Evolutionary conservation across 2,113 vertebrate species (phyloP).

Genomic region (Lonchura striata): DNA sequence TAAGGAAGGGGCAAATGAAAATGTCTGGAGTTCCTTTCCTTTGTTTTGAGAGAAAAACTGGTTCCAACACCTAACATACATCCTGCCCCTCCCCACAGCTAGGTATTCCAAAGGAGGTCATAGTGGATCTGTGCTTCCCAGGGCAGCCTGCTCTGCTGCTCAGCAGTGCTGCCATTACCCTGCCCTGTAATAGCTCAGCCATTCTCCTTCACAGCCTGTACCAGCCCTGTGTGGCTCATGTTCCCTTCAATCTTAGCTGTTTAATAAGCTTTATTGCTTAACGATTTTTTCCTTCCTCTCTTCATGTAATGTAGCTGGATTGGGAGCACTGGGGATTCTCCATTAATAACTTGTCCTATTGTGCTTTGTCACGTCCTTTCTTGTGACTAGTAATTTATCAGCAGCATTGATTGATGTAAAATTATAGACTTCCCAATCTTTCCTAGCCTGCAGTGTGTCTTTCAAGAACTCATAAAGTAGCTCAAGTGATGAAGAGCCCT

Average conservation of each 20-base stretch:
- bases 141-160: not conserved
- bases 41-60: not conserved
- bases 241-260: not conserved
- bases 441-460: constrained; percentile 22
- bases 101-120: not conserved
- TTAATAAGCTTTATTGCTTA: constrained; percentile 51
- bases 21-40: not conserved
- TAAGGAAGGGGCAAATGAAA: not conserved
- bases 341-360: constrained; percentile 20
- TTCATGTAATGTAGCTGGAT: not conserved
- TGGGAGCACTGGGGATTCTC: not conserved
- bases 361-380: constrained; percentile 23
- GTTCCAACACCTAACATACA: not conserved
- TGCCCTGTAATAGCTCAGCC: not conserved
- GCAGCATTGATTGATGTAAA: constrained; percentile 35
- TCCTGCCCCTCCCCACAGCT: not conserved
- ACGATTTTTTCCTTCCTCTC: not conserved
- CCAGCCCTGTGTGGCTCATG: not conserved
- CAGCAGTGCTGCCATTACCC: not conserved
- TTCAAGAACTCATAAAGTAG: constrained; percentile 44
- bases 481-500: constrained; percentile 18
- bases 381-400: constrained; percentile 40
- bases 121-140: not conserved
- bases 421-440: constrained; percentile 47
- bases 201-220: not conserved